Evolutionary conservation across 2,113 vertebrate species (phyloP).

Genomic region (Dasyurus viverrinus): DNA sequence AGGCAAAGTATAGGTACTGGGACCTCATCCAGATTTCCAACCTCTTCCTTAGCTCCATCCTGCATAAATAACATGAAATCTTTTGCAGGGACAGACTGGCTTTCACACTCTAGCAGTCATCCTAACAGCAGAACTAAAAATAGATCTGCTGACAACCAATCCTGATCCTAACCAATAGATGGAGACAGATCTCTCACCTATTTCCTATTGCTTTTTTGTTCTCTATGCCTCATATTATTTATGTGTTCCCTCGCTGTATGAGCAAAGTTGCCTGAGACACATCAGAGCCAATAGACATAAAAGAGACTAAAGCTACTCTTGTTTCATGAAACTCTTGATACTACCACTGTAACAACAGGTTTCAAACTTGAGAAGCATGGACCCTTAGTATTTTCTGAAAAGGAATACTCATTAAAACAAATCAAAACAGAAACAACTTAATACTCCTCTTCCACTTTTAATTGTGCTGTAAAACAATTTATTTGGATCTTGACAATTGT

Average conservation of each 20-base stretch:
- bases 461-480: slow-evolving; percentile 23
- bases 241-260: background rate
- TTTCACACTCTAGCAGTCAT: background rate
- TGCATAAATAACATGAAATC: slow-evolving; percentile 12
- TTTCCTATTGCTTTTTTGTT: background rate
- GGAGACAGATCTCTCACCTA: slow-evolving; percentile 8
- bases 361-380: slow-evolving; percentile 8
- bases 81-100: slow-evolving; percentile 3
- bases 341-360: slow-evolving; percentile 32
- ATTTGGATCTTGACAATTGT: slow-evolving; percentile 30
- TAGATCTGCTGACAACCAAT: background rate
- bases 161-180: background rate
- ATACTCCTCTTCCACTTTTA: slow-evolving; percentile 26
- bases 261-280: slow-evolving; percentile 13
- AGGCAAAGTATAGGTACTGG: background rate
- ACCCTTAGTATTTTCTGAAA: slow-evolving; percentile 54
- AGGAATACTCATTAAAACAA: slow-evolving; percentile 40
- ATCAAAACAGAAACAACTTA: slow-evolving; percentile 28
- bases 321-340: slow-evolving; percentile 8
- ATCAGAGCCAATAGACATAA: background rate
- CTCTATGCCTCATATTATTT: slow-evolving; percentile 8
- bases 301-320: slow-evolving; percentile 34
- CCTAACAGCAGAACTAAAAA: slow-evolving; percentile 37
- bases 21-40: background rate
- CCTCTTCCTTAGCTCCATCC: background rate